A percentile compares a stretch with the other conserved stretches of the same genome.
These are phyloP conservation scores for Caenorhabditis wallacei DNA, from an alignment of 2,888 invertebrate genomes.

Conservation along the genomic window DNA sequence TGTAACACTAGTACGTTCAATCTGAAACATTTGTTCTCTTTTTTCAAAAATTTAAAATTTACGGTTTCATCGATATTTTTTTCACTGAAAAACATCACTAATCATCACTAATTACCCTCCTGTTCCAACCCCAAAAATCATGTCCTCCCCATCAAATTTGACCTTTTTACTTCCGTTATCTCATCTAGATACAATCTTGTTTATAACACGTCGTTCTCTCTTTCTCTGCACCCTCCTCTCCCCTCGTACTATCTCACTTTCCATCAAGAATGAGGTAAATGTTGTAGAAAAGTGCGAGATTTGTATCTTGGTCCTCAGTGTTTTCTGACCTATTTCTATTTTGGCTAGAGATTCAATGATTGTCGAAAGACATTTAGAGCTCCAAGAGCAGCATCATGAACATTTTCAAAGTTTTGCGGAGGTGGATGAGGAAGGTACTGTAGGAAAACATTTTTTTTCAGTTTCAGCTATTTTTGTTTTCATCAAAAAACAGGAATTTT, in stretches of 20 bases:
- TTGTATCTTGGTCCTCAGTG: constrained; percentile 3
- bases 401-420: constrained; percentile 37
- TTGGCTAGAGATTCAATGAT: constrained; percentile 16
- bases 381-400: constrained; percentile 24
- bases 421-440: constrained; percentile 49
- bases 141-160: constrained; percentile 1
- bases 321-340: constrained; percentile 17
- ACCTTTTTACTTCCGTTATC: neutral
- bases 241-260: constrained; percentile 25
- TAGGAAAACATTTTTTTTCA: neutral
- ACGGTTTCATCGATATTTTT: too few species aligned
- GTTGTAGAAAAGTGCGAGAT: constrained; percentile 41
- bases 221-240: neutral
- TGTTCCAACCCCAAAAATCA: neutral
- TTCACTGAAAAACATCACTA: too few species aligned
- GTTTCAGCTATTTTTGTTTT: too few species aligned
- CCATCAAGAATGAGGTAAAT: constrained; percentile 17
- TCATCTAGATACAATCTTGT: constrained; percentile 43
- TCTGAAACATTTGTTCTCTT: too few species aligned
- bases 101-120: neutral
- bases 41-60: too few species aligned
- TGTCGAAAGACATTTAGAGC: constrained; percentile 21
- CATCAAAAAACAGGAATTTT: too few species aligned
- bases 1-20: too few species aligned
- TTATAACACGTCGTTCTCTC: constrained; percentile 32